These are phyloP conservation scores for Nanorana parkeri DNA, from an alignment of 2,113 vertebrate species.

Conservation along the genomic window DNA sequence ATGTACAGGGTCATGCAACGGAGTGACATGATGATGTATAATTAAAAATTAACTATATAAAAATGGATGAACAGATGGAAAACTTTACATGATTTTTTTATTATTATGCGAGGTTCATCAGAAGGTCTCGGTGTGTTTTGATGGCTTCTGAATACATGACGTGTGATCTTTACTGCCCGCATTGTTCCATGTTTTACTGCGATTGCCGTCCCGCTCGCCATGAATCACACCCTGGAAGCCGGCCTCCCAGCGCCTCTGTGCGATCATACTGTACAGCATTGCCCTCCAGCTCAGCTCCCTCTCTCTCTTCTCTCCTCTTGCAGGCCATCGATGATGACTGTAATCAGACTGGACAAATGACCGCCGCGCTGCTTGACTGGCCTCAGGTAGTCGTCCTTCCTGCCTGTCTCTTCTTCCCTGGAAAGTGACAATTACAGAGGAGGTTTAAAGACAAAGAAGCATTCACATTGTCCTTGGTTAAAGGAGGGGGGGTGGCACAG, in stretches of 20 bases:
- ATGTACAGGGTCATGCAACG: no score
- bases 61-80: no score
- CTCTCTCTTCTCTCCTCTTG: conserved; percentile 15
- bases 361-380: conserved; percentile 88
- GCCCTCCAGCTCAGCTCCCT: neutral
- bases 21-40: no score
- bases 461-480: no score
- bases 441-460: neutral
- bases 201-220: neutral
- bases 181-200: neutral
- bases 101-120: no score
- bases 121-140: no score
- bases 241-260: neutral
- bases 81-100: no score
- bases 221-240: neutral
- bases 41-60: no score
- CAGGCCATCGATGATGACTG: conserved; percentile 93
- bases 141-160: no score
- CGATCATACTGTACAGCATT: neutral
- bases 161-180: no score
- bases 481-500: no score
- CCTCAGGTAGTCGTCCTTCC: conserved; percentile 78
- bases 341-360: conserved; percentile 94
- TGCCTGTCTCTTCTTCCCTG: neutral
- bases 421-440: neutral